These are phyloP conservation scores for Blera fallax DNA, from an alignment of 2,888 invertebrate genomes.

Conservation along the genomic window DNA sequence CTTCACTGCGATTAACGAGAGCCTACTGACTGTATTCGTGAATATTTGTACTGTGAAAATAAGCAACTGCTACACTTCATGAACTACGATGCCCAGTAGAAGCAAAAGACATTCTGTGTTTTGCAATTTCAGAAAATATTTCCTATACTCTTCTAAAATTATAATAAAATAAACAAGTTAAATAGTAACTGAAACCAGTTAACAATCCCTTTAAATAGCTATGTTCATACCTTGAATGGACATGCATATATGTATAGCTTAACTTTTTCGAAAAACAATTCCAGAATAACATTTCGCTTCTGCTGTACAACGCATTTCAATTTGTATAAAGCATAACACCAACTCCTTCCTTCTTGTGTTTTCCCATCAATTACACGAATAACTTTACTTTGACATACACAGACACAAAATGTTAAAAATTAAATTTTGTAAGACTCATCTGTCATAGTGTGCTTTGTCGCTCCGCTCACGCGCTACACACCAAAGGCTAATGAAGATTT, in stretches of 20 bases:
- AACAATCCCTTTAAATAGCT: too few relatives aligned
- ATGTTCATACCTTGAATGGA: neutral
- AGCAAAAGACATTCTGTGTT: neutral
- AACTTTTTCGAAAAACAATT: neutral
- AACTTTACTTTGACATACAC: conserved; percentile 36
- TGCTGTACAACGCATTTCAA: neutral
- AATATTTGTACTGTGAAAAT: conserved; percentile 19
- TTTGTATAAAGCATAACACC: neutral
- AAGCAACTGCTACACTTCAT: neutral
- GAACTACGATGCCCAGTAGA: neutral
- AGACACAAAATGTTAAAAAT: conserved; percentile 25
- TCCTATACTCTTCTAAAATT: neutral
- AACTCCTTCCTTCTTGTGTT: neutral
- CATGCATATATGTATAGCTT: too few relatives aligned
- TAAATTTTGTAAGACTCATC: conserved; percentile 43
- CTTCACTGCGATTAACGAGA: neutral
- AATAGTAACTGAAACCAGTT: too few relatives aligned
- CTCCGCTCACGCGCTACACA: conserved; percentile 41
- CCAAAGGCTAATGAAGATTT: neutral
- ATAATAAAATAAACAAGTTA: neutral
- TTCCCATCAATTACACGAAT: neutral
- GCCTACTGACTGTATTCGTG: neutral
- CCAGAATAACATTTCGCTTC: neutral
- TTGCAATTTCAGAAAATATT: neutral
- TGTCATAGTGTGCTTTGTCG: conserved; percentile 26